Evolutionary conservation across 2,113 vertebrate species (phyloP).

Genomic region (Boleophthalmus pectinirostris): DNA sequence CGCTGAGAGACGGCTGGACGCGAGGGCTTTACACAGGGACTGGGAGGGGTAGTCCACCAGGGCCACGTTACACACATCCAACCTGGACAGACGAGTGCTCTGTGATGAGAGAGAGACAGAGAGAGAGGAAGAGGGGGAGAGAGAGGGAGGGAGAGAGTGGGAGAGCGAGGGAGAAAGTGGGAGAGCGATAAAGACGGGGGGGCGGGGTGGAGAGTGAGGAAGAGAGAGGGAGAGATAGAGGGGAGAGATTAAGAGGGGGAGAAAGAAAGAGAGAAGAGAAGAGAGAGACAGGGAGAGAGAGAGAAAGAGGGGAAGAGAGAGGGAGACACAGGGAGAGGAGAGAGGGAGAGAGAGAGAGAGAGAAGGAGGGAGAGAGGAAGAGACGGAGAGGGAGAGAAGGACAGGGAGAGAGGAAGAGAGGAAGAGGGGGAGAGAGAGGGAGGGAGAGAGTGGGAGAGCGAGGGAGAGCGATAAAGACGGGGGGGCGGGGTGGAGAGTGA

Average conservation of each 20-base stretch:
- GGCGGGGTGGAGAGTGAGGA: slow-evolving; percentile 9
- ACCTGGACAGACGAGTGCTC: slow-evolving; percentile 74
- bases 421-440: not conserved
- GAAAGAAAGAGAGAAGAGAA: not conserved
- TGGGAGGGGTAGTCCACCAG: slow-evolving; percentile 65
- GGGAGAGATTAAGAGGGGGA: not conserved
- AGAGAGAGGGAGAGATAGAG: not conserved
- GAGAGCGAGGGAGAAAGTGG: no score
- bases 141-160: not conserved
- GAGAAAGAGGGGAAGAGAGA: no score
- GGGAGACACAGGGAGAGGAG: no score
- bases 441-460: no score
- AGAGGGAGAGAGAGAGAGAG: not conserved
- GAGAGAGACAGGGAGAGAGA: not conserved
- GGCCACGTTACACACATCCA: slow-evolving; percentile 73
- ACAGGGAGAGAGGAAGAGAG: not conserved
- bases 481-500: not conserved
- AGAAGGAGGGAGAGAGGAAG: no score
- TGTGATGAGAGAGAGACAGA: slow-evolving; percentile 44
- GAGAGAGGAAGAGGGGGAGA: not conserved
- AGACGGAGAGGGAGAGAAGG: not conserved
- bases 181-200: not conserved
- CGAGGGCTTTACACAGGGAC: slow-evolving; percentile 73
- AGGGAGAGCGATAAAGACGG: no score
- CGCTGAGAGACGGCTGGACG: slow-evolving; percentile 69